Evolutionary conservation across 1,140 invertebrate species (phyloP).

Genomic region (Bombus waltoni): DNA sequence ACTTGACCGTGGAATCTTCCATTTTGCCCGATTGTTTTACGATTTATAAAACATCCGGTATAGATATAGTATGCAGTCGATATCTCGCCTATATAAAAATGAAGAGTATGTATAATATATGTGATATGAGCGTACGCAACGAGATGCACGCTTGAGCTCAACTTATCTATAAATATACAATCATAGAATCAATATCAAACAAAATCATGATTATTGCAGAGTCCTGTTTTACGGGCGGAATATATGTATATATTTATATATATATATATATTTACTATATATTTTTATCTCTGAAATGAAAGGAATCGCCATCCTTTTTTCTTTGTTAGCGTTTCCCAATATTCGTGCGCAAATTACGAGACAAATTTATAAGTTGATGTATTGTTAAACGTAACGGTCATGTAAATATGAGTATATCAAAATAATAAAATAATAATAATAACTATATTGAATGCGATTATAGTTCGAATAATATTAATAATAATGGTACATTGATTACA

Average conservation of each 20-base stretch:
- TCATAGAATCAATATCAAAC: conserved; percentile 76
- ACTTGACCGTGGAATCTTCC: background rate
- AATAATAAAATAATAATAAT: conserved; percentile 57
- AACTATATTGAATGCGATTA: conserved; percentile 34
- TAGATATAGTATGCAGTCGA: conserved; percentile 52
- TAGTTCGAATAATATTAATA: conserved; percentile 54
- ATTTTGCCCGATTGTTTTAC: conserved; percentile 2
- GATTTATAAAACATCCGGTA: conserved; percentile 40
- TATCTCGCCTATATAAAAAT: conserved; percentile 59
- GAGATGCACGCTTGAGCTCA: conserved; percentile 68
- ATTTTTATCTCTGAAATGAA: conserved; percentile 34
- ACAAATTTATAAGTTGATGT: conserved; percentile 9
- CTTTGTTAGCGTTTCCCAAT: conserved; percentile 36
- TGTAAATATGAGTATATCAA: conserved; percentile 51
- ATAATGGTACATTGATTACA: conserved; percentile 65
- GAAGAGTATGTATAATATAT: conserved; percentile 54
- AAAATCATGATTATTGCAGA: conserved; percentile 71
- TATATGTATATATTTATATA: conserved; percentile 51
- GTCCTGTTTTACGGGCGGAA: conserved; percentile 67
- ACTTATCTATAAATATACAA: conserved; percentile 74
- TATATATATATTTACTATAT: conserved; percentile 31
- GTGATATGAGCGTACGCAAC: conserved; percentile 63
- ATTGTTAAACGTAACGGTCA: conserved; percentile 44
- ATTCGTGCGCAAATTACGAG: background rate
- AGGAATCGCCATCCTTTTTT: conserved; percentile 29